Evolutionary conservation across 2,888 invertebrate species (phyloP).

Genomic region (Clepsis dumicolana): DNA sequence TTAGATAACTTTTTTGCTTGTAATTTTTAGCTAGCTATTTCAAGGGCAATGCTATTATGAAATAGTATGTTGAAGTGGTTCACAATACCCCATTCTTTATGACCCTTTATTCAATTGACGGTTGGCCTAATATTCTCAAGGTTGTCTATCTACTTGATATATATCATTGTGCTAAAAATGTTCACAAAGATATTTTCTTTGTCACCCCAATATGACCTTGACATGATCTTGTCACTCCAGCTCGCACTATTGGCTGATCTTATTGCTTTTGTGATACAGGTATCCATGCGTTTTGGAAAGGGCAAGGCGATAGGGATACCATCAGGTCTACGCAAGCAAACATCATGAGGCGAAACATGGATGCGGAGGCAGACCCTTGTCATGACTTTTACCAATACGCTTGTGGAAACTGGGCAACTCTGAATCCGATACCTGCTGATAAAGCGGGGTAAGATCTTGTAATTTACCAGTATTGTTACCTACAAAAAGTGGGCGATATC

Average conservation of each 20-base stretch:
- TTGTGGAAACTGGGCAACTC: constrained; percentile 94
- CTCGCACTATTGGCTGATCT: not conserved
- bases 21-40: constrained; percentile 1
- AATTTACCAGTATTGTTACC: not conserved
- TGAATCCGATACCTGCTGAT: constrained; percentile 95
- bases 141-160: constrained; percentile 47
- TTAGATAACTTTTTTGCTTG: not conserved
- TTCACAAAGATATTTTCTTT: not conserved
- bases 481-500: not conserved
- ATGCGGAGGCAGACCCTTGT: constrained; percentile 90
- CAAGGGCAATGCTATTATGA: not conserved
- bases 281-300: constrained; percentile 87
- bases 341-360: constrained; percentile 93
- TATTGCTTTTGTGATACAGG: constrained; percentile 54
- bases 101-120: constrained; percentile 64
- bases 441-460: constrained; percentile 87
- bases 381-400: constrained; percentile 94
- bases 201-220: not conserved
- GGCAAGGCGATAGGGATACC: constrained; percentile 82
- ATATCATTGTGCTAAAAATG: constrained; percentile 11
- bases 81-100: constrained; percentile 33
- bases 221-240: not conserved
- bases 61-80: constrained; percentile 13
- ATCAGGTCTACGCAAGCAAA: constrained; percentile 88
- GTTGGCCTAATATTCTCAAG: constrained; percentile 60